Percentiles rank a stretch among this genome's conserved stretches.
Evolutionary conservation across 2,888 invertebrate genomes (phyloP).

Genomic region (Platerodrilus igneus): DNA sequence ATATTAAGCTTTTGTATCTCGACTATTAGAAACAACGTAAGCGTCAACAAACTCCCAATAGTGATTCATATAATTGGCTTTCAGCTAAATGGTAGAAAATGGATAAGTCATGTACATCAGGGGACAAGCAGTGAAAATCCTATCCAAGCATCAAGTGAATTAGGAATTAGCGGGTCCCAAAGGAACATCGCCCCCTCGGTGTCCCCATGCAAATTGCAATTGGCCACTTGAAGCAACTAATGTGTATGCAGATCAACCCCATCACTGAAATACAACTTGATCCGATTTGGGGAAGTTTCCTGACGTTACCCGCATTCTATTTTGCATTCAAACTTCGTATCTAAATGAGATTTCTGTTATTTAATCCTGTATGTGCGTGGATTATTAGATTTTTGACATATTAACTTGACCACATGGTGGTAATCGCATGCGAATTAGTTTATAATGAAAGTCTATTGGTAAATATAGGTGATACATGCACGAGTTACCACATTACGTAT

Average conservation of each 20-base stretch:
- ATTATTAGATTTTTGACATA: no score
- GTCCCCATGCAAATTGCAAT: constrained; percentile 42
- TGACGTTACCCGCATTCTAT: constrained; percentile 21
- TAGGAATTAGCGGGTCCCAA: constrained; percentile 44
- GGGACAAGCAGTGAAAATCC: constrained; percentile 42
- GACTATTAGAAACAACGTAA: no score
- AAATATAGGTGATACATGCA: no score
- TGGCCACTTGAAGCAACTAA: constrained; percentile 44
- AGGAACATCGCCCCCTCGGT: constrained; percentile 30
- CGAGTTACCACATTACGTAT: no score
- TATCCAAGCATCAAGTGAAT: constrained; percentile 47
- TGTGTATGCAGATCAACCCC: constrained; percentile 39
- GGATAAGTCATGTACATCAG: constrained; percentile 48
- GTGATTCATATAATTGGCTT: constrained; percentile 46
- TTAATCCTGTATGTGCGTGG: no score
- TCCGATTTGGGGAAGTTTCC: constrained; percentile 41
- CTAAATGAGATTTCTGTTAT: constrained; percentile 23
- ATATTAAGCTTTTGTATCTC: no score
- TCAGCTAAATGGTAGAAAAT: constrained; percentile 50
- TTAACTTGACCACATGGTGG: no score
- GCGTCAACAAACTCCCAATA: no score
- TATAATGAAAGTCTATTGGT: no score
- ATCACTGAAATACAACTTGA: constrained; percentile 34
- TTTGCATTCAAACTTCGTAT: constrained; percentile 24
- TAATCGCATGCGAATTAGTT: no score